phyloP scores from a whole-genome alignment of 35 echinoderm and acorn worm genomes.

The Apostichopus parvimensis region DNA sequence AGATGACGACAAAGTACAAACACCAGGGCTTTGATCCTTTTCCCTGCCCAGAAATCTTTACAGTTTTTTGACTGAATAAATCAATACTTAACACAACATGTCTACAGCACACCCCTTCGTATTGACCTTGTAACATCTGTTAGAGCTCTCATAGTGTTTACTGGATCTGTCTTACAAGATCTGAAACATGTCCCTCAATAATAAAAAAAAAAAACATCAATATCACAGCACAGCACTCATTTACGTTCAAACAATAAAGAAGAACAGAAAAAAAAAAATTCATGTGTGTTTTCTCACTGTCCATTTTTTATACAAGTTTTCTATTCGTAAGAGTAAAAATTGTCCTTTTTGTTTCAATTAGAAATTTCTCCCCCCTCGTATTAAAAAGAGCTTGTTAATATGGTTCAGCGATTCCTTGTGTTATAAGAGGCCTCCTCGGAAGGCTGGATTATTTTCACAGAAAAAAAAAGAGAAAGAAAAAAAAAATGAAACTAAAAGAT shows the following conservation, averaged over 20 bases:
- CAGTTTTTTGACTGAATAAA: constrained; percentile 21
- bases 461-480: not conserved
- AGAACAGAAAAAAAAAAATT: too few species aligned
- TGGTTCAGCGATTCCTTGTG: constrained; percentile 41
- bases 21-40: constrained; percentile 24
- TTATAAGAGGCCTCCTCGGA: constrained; percentile 34
- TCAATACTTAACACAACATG: constrained; percentile 40
- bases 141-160: constrained; percentile 38
- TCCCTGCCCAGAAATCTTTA: constrained; percentile 32
- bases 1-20: constrained; percentile 53
- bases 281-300: constrained; percentile 31
- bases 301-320: not conserved
- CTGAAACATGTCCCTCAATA: constrained; percentile 23
- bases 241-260: not conserved
- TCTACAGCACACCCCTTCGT: constrained; percentile 23
- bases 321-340: constrained; percentile 25
- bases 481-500: constrained; percentile 53
- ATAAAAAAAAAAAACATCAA: constrained; percentile 33
- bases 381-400: constrained; percentile 29
- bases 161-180: constrained; percentile 28
- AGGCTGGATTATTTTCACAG: not conserved
- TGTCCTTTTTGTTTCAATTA: constrained; percentile 51
- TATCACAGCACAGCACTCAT: constrained; percentile 12
- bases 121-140: constrained; percentile 51
- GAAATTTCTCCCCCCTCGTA: constrained; percentile 18